A percentile compares a stretch with the other conserved stretches of the same genome.
Conservation (phyloP, 2,113 vertebrate species). For the Lophura nycthemera region DNA sequence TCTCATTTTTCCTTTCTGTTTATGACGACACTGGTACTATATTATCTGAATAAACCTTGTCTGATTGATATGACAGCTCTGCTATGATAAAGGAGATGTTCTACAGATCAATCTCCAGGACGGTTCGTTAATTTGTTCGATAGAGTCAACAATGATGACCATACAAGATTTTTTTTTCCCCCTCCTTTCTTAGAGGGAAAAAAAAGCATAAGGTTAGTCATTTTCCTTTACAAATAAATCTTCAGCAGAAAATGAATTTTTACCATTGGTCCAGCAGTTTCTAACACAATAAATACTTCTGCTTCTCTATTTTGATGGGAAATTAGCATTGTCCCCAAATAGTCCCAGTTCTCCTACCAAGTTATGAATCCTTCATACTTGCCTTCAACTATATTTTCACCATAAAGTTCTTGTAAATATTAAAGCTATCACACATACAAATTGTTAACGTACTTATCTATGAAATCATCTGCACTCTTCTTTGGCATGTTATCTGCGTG, state of each 20-base stretch:
- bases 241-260: background rate
- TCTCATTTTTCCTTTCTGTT: background rate
- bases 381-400: background rate
- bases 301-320: background rate
- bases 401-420: background rate
- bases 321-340: background rate
- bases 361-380: background rate
- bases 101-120: background rate
- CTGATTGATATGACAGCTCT: background rate
- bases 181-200: background rate
- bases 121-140: background rate
- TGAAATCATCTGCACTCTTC: constrained; percentile 98
- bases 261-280: background rate
- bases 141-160: background rate
- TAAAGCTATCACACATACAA: background rate
- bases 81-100: background rate
- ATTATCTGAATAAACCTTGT: background rate
- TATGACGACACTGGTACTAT: background rate
- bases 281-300: background rate
- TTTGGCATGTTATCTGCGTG: constrained; percentile 99
- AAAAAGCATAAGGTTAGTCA: fast-evolving
- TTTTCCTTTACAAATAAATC: background rate
- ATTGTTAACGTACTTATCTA: constrained; percentile 90
- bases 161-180: background rate
- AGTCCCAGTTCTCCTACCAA: background rate